These are phyloP conservation scores for Busseola fusca DNA, from an alignment of 2,888 invertebrate species.

Conservation along the genomic window DNA sequence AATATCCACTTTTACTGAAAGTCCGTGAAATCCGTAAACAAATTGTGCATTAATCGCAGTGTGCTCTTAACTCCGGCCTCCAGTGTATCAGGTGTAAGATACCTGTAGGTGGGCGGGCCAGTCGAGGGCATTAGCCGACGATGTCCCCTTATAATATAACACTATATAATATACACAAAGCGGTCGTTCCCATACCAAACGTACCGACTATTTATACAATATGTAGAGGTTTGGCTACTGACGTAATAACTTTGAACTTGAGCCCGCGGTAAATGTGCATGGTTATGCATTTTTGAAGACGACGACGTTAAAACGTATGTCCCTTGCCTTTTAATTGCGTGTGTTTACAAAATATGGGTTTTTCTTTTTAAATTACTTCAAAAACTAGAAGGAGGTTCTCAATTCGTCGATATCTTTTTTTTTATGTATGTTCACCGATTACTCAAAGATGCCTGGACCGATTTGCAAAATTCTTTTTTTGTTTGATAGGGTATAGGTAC, in stretches of 20 bases:
- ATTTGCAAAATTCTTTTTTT: too few species aligned
- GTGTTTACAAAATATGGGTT: too few species aligned
- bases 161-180: conserved; percentile 55
- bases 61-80: conserved; percentile 38
- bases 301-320: too few species aligned
- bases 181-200: conserved; percentile 28
- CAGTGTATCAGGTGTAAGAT: conserved; percentile 62
- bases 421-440: too few species aligned
- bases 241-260: conserved; percentile 35
- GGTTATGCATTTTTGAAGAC: conserved; percentile 1
- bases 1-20: not conserved
- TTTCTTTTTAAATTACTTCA: too few species aligned
- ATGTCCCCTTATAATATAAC: conserved; percentile 58
- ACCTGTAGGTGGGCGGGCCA: conserved; percentile 63
- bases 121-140: conserved; percentile 69
- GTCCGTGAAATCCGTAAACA: not conserved
- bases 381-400: too few species aligned
- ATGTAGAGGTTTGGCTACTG: conserved; percentile 14
- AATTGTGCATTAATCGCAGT: not conserved
- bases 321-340: too few species aligned
- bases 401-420: too few species aligned
- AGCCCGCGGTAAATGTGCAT: conserved; percentile 1
- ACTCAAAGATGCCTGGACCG: too few species aligned
- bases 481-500: too few species aligned
- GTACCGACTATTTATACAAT: conserved; percentile 1